Percentiles rank a stretch among this genome's conserved stretches.
These are phyloP conservation scores for Anastrepha ludens DNA, from an alignment of 1,140 invertebrate genomes.

Conservation along the genomic window DNA sequence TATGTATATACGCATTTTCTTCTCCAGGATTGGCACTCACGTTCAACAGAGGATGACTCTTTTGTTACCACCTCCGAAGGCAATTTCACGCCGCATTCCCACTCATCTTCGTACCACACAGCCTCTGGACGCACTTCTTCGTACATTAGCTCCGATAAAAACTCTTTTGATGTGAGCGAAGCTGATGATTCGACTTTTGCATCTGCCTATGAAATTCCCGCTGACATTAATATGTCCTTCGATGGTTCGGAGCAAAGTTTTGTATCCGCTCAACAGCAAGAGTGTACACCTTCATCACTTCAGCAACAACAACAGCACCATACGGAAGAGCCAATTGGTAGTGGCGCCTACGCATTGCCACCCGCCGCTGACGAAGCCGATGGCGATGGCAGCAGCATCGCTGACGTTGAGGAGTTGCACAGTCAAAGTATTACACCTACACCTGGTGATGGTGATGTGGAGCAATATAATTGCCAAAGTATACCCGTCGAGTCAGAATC, in stretches of 20 bases:
- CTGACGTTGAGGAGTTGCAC: constrained; percentile 65
- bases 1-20: not conserved
- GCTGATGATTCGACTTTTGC: constrained; percentile 69
- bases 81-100: constrained; percentile 78
- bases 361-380: not conserved
- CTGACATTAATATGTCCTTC: constrained; percentile 68
- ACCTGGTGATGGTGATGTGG: constrained; percentile 62
- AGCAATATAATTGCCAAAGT: constrained; percentile 58
- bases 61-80: constrained; percentile 83
- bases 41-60: constrained; percentile 77
- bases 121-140: constrained; percentile 78
- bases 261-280: constrained; percentile 63
- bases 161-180: constrained; percentile 68
- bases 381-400: constrained; percentile 66
- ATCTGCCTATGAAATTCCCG: constrained; percentile 67
- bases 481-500: constrained; percentile 69
- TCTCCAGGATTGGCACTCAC: constrained; percentile 72
- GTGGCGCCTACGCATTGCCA: constrained; percentile 28
- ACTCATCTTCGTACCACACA: constrained; percentile 81
- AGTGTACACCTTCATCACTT: not conserved
- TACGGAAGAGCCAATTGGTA: not conserved
- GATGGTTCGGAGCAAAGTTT: constrained; percentile 72
- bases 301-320: not conserved
- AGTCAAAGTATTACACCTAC: constrained; percentile 71
- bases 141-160: constrained; percentile 75